Evolutionary conservation across 92 coral and sea anemone genomes (phyloP).

Genomic region (Phenganax subtilis): DNA sequence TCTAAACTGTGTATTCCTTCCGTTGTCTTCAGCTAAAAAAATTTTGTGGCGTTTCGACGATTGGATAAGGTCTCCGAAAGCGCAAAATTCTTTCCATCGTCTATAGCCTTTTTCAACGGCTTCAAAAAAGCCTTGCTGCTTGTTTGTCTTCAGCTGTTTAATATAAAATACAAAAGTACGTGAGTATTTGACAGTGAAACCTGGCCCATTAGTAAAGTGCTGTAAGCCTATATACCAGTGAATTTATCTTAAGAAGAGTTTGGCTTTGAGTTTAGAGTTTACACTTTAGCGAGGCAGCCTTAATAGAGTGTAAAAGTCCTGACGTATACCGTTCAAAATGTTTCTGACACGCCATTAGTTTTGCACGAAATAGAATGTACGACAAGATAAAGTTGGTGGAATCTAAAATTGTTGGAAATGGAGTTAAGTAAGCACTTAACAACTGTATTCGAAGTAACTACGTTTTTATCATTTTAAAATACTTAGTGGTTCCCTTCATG

Average conservation of each 20-base stretch:
- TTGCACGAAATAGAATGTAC: background rate
- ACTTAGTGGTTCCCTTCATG: background rate
- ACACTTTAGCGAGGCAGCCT: too few species aligned
- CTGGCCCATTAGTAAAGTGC: background rate
- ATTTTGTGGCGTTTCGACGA: background rate
- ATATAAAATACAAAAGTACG: background rate
- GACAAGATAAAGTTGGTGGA: too few species aligned
- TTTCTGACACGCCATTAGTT: background rate
- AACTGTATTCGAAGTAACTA: too few species aligned
- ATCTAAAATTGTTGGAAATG: too few species aligned
- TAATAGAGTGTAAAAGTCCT: too few species aligned
- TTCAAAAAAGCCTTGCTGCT: background rate
- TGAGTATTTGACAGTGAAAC: background rate
- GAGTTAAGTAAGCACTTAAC: too few species aligned
- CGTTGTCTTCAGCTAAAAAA: background rate
- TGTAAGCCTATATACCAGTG: background rate
- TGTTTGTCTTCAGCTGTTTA: too few species aligned
- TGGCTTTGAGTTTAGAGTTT: too few species aligned
- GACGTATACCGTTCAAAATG: too few species aligned
- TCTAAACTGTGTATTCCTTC: too few species aligned
- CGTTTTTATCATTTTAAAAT: background rate
- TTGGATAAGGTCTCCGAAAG: background rate
- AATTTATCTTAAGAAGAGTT: background rate
- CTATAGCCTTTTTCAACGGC: background rate
- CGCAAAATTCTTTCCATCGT: too few species aligned